These are phyloP conservation scores for Celastrina argiolus DNA, from an alignment of 2,888 invertebrate genomes.

Conservation along the genomic window DNA sequence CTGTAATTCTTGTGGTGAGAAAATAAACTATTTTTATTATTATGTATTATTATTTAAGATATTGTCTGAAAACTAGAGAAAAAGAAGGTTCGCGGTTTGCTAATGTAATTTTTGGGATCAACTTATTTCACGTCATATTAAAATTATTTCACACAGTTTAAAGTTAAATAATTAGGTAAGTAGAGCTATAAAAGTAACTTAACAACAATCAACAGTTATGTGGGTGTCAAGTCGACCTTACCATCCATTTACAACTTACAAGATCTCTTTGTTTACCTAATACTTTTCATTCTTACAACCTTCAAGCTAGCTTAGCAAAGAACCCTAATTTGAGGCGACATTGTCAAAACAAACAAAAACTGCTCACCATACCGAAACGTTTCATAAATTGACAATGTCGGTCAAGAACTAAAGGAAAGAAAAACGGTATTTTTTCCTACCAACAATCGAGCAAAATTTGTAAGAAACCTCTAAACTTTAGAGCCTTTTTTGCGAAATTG, in stretches of 20 bases:
- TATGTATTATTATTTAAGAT: too few species aligned
- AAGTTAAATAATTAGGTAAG: not conserved
- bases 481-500: too few species aligned
- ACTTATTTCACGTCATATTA: not conserved
- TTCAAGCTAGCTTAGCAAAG: not conserved
- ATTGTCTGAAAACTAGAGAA: too few species aligned
- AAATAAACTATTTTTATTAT: too few species aligned
- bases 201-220: too few species aligned
- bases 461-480: not conserved
- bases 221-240: too few species aligned
- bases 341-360: constrained; percentile 13
- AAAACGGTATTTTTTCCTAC: not conserved
- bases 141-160: not conserved
- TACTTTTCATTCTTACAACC: not conserved
- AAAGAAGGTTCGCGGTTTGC: too few species aligned
- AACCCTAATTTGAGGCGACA: not conserved
- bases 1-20: too few species aligned
- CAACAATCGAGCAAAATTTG: not conserved
- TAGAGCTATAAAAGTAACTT: not conserved
- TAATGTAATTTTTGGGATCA: too few species aligned
- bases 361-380: not conserved
- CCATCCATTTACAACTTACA: not conserved
- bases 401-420: constrained; percentile 14
- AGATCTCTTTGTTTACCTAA: not conserved
- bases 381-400: constrained; percentile 4